phyloP scores from a whole-genome alignment of 2,113 vertebrate genomes.

The Egretta garzetta region DNA sequence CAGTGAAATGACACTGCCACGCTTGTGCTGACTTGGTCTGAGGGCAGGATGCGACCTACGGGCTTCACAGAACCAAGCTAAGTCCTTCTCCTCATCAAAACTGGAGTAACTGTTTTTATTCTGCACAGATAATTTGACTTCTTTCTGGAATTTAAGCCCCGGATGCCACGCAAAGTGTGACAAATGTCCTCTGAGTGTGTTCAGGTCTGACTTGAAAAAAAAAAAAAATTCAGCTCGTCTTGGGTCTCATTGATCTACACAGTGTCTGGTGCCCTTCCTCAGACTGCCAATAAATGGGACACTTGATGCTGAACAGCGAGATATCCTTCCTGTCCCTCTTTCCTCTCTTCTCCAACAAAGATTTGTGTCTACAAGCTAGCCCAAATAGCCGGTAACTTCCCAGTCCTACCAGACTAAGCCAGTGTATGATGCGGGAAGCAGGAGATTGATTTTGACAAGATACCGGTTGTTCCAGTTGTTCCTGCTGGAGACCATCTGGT shows the following conservation, averaged over 20 bases:
- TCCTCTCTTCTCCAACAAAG: not conserved
- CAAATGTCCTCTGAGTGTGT: not conserved
- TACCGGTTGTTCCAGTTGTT: not conserved
- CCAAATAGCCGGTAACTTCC: not conserved
- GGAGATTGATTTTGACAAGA: not conserved
- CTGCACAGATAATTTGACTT: not conserved
- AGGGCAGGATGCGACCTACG: accelerated
- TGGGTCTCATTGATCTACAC: not conserved
- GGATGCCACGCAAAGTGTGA: not conserved
- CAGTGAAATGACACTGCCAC: not conserved
- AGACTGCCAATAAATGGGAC: not conserved
- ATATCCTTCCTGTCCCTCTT: not conserved
- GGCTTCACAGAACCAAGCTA: not conserved
- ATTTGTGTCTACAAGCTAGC: not conserved
- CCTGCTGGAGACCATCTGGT: not conserved
- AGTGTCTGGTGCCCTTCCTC: not conserved
- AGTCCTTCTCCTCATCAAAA: not conserved
- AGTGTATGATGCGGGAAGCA: not conserved
- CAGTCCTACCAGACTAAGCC: not conserved
- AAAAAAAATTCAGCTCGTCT: too few species aligned
- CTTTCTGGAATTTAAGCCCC: not conserved
- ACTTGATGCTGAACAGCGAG: not conserved
- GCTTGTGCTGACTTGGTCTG: not conserved
- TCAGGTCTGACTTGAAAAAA: not conserved
- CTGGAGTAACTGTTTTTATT: not conserved